phyloP scores from a whole-genome alignment of 2,888 invertebrate genomes.

The Lycia hirtaria region DNA sequence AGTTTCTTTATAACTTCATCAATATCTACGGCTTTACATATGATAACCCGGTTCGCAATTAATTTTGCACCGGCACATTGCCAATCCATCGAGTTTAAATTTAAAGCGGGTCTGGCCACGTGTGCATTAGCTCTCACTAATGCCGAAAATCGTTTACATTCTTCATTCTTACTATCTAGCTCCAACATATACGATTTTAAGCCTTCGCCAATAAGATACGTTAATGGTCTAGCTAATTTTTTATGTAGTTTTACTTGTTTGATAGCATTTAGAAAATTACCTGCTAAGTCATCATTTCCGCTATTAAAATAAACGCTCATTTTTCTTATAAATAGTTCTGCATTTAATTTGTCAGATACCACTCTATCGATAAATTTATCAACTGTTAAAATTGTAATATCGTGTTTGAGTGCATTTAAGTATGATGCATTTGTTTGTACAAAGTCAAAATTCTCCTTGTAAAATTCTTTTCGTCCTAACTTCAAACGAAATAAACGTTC shows the following conservation, averaged over 20 bases:
- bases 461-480: conserved; percentile 56
- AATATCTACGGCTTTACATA: conserved; percentile 48
- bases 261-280: conserved; percentile 34
- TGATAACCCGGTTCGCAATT: conserved; percentile 53
- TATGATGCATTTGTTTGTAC: conserved; percentile 57
- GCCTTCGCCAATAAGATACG: conserved; percentile 35
- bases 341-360: conserved; percentile 9
- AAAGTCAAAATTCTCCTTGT: conserved; percentile 52
- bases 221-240: conserved; percentile 35
- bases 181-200: conserved; percentile 33
- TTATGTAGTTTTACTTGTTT: conserved; percentile 13
- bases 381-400: conserved; percentile 46
- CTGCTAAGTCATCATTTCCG: conserved; percentile 56
- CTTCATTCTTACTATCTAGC: conserved; percentile 33
- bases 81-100: conserved; percentile 56
- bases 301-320: conserved; percentile 58
- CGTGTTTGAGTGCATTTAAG: conserved; percentile 62
- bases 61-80: conserved; percentile 56
- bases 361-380: conserved; percentile 46
- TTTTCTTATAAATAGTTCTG: conserved; percentile 51
- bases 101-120: conserved; percentile 50
- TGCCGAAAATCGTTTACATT: conserved; percentile 42
- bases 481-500: conserved; percentile 48
- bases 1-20: conserved; percentile 45
- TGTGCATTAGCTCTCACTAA: conserved; percentile 56